Percentiles rank a stretch among this genome's conserved stretches.
phyloP scores from a whole-genome alignment of 2,888 invertebrate genomes.

The Polyploca ridens region DNA sequence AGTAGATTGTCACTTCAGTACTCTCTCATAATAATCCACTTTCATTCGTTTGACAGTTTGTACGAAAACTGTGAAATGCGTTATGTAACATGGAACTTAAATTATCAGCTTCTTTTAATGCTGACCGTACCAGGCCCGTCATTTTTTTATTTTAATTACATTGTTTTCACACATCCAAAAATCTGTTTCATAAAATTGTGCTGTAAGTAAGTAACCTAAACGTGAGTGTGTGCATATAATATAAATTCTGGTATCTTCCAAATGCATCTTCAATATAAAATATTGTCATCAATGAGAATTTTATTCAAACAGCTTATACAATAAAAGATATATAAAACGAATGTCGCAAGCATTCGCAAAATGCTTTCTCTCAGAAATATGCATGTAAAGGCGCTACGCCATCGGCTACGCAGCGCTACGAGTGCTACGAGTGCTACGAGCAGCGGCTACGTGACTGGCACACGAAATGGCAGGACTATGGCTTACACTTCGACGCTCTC shows the following conservation, averaged over 20 bases:
- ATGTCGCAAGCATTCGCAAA: not conserved
- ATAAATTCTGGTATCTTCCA: not conserved
- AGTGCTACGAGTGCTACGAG: constrained; percentile 1
- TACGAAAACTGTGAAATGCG: too few relatives aligned
- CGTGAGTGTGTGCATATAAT: not conserved
- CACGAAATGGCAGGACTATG: not conserved
- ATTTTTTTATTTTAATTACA: too few relatives aligned
- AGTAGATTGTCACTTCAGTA: too few relatives aligned
- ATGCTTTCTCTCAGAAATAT: constrained; percentile 10
- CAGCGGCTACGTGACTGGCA: constrained; percentile 13
- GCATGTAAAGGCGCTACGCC: constrained; percentile 13
- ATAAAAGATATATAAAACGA: not conserved
- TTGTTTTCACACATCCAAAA: too few relatives aligned
- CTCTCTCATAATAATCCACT: too few relatives aligned
- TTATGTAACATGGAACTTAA: too few relatives aligned
- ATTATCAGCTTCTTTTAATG: too few relatives aligned
- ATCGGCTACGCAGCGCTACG: constrained; percentile 11
- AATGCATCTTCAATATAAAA: not conserved
- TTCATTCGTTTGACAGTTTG: too few relatives aligned
- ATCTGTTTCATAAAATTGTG: too few relatives aligned
- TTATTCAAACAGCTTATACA: not conserved
- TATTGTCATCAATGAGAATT: not conserved
- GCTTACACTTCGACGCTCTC: not conserved
- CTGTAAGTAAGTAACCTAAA: not conserved
- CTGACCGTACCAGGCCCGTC: too few relatives aligned